These are phyloP conservation scores for Patiria miniata DNA, from an alignment of 35 echinoderm and acorn worm genomes.

Conservation along the genomic window DNA sequence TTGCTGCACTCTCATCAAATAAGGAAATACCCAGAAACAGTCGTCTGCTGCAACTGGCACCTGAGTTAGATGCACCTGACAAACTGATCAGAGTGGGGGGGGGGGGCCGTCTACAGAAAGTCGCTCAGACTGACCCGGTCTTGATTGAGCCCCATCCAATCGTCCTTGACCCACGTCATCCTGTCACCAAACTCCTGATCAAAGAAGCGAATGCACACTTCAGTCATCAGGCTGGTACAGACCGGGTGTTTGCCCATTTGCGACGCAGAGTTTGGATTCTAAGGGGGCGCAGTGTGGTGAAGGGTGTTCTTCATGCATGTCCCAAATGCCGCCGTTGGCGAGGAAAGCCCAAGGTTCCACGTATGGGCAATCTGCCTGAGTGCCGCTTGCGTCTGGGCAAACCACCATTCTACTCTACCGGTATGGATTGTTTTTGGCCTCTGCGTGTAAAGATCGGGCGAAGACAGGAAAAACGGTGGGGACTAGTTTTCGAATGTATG, in stretches of 20 bases:
- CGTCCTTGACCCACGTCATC: background rate
- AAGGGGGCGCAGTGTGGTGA: background rate
- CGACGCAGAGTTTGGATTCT: constrained; percentile 16
- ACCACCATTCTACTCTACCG: constrained; percentile 32
- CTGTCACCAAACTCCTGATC: background rate
- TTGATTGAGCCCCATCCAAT: too few relatives aligned
- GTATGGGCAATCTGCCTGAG: constrained; percentile 26
- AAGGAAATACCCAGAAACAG: too few relatives aligned
- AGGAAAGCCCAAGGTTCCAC: too few relatives aligned
- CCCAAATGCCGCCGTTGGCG: too few relatives aligned
- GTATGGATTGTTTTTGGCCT: constrained; percentile 49
- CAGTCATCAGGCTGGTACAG: background rate
- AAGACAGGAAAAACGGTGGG: constrained; percentile 19
- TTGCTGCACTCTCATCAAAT: too few relatives aligned
- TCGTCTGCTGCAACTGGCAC: background rate
- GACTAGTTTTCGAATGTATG: constrained; percentile 28
- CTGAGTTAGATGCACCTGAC: too few relatives aligned
- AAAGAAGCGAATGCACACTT: background rate
- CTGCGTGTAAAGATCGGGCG: constrained; percentile 37
- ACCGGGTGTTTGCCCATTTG: too few relatives aligned
- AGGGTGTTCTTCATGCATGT: constrained; percentile 2
- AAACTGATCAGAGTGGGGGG: constrained; percentile 23
- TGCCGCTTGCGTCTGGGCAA: background rate
- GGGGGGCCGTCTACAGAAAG: background rate
- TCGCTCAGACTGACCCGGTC: background rate